Evolutionary conservation across 2,113 vertebrate species (phyloP).

Genomic region (Shinisaurus crocodilurus): DNA sequence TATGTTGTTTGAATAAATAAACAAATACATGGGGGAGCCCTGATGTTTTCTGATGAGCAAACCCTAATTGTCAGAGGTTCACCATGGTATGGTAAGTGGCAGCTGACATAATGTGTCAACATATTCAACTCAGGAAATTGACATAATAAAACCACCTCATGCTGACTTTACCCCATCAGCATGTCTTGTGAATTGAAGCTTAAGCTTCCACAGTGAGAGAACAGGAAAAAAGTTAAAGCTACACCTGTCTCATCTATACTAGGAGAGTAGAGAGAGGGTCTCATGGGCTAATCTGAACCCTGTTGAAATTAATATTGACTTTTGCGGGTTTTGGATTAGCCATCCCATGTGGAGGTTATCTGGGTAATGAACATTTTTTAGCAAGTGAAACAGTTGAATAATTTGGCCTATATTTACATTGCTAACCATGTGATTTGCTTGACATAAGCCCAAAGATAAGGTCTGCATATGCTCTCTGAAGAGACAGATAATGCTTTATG

Average conservation of each 20-base stretch:
- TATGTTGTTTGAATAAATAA: not conserved
- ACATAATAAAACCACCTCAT: not conserved
- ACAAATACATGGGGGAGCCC: not conserved
- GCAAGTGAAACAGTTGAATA: conserved; percentile 34
- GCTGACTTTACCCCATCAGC: not conserved
- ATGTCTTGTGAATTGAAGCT: not conserved
- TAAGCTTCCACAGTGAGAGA: not conserved
- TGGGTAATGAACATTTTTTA: conserved; percentile 24
- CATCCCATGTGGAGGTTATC: conserved; percentile 59
- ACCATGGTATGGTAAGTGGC: not conserved
- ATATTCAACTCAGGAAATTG: not conserved
- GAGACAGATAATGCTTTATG: not conserved
- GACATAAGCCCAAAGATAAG: not conserved
- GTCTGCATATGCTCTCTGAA: not conserved
- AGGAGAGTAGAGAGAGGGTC: rapidly evolving
- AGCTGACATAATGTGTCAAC: not conserved
- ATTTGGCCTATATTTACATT: conserved; percentile 17
- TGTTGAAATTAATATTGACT: conserved; percentile 49
- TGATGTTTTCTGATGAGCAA: not conserved
- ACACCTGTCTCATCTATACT: not conserved
- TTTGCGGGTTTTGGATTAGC: conserved; percentile 7
- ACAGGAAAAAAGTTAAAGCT: not conserved
- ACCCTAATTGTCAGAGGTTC: not conserved
- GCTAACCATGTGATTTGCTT: not conserved
- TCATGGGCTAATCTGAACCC: not conserved